phyloP scores from a whole-genome alignment of 2,797 vertebrate species.

The Lophotriccus pileatus region DNA sequence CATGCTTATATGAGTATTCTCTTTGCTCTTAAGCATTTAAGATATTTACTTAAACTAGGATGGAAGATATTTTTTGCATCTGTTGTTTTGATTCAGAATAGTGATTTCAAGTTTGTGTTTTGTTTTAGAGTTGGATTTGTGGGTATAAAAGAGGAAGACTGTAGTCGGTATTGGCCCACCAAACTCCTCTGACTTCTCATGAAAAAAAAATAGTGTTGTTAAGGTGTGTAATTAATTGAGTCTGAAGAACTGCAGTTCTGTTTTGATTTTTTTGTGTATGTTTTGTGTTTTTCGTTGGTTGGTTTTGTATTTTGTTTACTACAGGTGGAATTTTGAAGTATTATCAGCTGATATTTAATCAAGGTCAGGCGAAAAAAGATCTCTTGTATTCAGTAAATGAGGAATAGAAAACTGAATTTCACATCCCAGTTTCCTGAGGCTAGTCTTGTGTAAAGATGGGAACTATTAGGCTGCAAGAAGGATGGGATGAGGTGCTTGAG shows the following conservation, averaged over 20 bases:
- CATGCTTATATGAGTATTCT: neutral
- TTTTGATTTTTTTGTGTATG: neutral
- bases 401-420: neutral
- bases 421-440: neutral
- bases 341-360: neutral
- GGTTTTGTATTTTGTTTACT: neutral
- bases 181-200: neutral
- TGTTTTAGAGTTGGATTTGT: neutral
- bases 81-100: neutral
- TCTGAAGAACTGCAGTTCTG: neutral
- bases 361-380: neutral
- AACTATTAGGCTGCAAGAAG: neutral
- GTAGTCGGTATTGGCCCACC: neutral
- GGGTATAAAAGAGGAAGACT: neutral
- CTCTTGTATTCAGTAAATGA: neutral
- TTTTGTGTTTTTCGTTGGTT: neutral
- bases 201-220: neutral
- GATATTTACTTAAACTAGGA: neutral
- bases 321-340: neutral
- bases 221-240: neutral
- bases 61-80: neutral
- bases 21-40: neutral
- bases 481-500: neutral
- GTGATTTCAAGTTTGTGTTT: neutral
- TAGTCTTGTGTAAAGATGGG: neutral